Base-by-base conservation (phyloP, 2,888 invertebrate genomes). In the Rhagonycha lutea region DNA sequence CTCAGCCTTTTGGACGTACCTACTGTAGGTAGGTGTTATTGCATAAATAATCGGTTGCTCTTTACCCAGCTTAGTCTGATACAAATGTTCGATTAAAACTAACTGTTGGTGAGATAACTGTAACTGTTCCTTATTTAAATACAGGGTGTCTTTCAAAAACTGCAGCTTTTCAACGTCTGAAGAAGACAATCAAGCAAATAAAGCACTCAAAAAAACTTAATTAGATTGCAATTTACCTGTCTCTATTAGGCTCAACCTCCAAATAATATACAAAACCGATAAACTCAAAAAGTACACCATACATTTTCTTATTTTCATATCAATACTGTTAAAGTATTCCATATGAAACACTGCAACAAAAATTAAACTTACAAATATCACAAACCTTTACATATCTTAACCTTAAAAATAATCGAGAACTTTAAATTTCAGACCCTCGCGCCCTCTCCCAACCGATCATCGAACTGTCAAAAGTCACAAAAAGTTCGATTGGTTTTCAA, bases 1-100 rank as follows among this genome's bases (percentile, higher is more conserved):
- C 87, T 98, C 98, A 10, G 98, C 98, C 88, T 97, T 97, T 88
- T 98, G 98, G 29, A 95, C 95, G 61, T 95, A 92, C 77, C 98
- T 91, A 26, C 92, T 88, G 87, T 97, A 96, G 0, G 98, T 98
- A 47, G 98, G 98, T 4, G 98, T 98, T 81, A 98, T 93, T 14
- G 95, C 95, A 87, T 96, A 98, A 81, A 98, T 95, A 47, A 90
- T 92, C 32, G 96, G 95, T 69, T 82, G 80, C 71, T 80, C 79
- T 62, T 74, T 76, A 63, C 78, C 78, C 73, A 69, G 78, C 70
- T 83, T 81, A 60, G 79, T 81, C 70, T 80, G 79, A 70, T 84
- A 83, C 63, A 86, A 78, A 74, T 85, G 83, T 78, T 87, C 85
- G 18, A 86, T 78, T 74, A 86, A 76, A 24, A 85, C 73, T 32